Evolutionary conservation across 2,113 vertebrate species (phyloP).

Genomic region (Gymnocephalus cernua): DNA sequence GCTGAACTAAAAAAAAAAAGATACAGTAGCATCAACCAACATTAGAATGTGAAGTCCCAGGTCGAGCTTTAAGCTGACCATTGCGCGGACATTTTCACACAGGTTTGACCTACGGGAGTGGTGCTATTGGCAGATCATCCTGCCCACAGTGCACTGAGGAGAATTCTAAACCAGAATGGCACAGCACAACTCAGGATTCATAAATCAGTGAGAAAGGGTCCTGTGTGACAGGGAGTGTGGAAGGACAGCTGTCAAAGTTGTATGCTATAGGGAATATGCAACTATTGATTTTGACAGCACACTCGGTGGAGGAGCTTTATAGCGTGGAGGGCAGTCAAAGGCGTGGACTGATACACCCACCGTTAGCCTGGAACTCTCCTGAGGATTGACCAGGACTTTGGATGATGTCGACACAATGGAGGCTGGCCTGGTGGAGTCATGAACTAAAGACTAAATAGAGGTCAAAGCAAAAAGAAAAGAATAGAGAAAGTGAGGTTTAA

Average conservation of each 20-base stretch:
- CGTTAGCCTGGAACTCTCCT: constrained; percentile 27
- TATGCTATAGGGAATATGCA: constrained; percentile 51
- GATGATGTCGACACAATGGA: constrained; percentile 3
- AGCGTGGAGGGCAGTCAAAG: constrained; percentile 69
- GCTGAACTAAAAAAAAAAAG: not conserved
- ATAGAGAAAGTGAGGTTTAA: not conserved
- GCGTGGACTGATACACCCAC: constrained; percentile 40
- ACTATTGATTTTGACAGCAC: constrained; percentile 69
- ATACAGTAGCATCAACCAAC: not conserved
- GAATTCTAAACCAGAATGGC: constrained; percentile 43
- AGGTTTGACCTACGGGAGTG: constrained; percentile 27
- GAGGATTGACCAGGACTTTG: constrained; percentile 31
- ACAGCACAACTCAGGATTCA: constrained; percentile 27
- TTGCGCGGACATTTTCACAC: constrained; percentile 9
- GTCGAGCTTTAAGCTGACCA: constrained; percentile 1
- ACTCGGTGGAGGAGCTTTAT: constrained; percentile 47
- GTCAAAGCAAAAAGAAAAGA: constrained; percentile 6
- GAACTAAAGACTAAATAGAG: constrained; percentile 23
- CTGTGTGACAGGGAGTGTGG: constrained; percentile 31
- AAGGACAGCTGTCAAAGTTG: constrained; percentile 72
- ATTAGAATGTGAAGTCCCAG: not conserved
- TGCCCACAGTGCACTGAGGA: constrained; percentile 1
- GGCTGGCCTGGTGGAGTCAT: not conserved
- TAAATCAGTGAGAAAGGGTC: constrained; percentile 38
- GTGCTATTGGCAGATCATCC: constrained; percentile 28